A percentile compares a stretch with the other conserved stretches of the same genome.
Evolutionary conservation across 2,113 vertebrate genomes (phyloP).

Genomic region (Rissa tridactyla): DNA sequence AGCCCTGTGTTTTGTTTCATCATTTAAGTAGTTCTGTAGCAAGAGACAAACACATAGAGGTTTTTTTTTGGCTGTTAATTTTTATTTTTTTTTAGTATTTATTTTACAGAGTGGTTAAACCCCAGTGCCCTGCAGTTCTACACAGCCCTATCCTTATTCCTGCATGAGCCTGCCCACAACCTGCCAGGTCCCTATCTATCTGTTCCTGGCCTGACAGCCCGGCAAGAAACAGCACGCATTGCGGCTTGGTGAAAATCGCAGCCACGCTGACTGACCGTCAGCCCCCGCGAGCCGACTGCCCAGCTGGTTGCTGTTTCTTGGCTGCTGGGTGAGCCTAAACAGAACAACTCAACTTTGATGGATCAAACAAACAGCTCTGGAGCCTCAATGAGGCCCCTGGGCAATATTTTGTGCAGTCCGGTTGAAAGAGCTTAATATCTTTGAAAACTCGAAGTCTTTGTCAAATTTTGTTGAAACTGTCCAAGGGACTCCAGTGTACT

Average conservation of each 20-base stretch:
- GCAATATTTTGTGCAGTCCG: not conserved
- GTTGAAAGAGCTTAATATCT: constrained; percentile 28
- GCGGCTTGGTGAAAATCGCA: not conserved
- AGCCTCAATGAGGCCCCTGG: not conserved
- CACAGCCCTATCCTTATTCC: not conserved
- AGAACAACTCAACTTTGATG: not conserved
- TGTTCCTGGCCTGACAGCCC: not conserved
- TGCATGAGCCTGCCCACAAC: not conserved
- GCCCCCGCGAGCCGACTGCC: not conserved
- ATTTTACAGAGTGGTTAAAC: not conserved
- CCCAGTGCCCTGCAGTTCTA: not conserved
- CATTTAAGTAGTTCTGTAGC: not conserved
- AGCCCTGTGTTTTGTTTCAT: not conserved
- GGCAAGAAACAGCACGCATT: not conserved
- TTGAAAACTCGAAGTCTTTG: not conserved
- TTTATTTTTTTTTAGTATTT: not conserved
- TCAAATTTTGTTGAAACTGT: not conserved
- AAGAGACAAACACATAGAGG: not conserved
- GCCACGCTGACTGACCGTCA: not conserved
- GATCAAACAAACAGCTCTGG: constrained; percentile 7
- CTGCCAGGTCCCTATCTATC: not conserved
- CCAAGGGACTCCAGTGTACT: not conserved
- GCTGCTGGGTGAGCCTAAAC: constrained; percentile 5
- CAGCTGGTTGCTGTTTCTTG: not conserved
- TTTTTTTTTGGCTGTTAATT: not conserved